Percentiles rank a stretch among this genome's conserved stretches.
Evolutionary conservation across 2,113 vertebrate genomes (phyloP).

Genomic region (Corythornis madagascariensis): DNA sequence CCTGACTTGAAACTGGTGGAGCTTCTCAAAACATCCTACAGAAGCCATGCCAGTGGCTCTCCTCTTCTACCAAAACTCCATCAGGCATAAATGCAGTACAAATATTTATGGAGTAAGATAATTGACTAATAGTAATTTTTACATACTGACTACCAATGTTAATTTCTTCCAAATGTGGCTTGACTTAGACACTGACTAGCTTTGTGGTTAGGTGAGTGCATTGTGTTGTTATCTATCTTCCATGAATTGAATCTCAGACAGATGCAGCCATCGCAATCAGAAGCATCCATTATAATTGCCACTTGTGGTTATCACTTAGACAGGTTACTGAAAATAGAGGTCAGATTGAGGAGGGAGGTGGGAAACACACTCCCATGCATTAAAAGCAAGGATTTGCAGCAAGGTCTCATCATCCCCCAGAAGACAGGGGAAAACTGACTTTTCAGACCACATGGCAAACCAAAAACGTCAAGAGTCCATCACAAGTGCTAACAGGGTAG

Average conservation of each 20-base stretch:
- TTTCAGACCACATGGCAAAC: constrained; percentile 2
- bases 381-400: background rate
- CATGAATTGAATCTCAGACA: background rate
- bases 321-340: background rate
- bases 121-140: background rate
- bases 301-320: background rate
- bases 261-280: background rate
- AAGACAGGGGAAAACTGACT: background rate
- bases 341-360: background rate
- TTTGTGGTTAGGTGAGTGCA: background rate
- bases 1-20: background rate
- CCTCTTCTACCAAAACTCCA: background rate
- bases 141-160: background rate
- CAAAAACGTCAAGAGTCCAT: constrained; percentile 24
- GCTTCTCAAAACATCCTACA: background rate
- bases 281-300: background rate
- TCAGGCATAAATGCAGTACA: background rate
- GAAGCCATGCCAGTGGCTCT: background rate
- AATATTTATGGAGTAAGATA: background rate
- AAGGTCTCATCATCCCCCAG: background rate
- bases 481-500: background rate
- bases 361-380: background rate
- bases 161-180: background rate
- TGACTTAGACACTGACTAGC: background rate
- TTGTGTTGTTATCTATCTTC: background rate